Evolutionary conservation across 2,888 invertebrate genomes (phyloP).

Genomic region (Embidobia sp.): DNA sequence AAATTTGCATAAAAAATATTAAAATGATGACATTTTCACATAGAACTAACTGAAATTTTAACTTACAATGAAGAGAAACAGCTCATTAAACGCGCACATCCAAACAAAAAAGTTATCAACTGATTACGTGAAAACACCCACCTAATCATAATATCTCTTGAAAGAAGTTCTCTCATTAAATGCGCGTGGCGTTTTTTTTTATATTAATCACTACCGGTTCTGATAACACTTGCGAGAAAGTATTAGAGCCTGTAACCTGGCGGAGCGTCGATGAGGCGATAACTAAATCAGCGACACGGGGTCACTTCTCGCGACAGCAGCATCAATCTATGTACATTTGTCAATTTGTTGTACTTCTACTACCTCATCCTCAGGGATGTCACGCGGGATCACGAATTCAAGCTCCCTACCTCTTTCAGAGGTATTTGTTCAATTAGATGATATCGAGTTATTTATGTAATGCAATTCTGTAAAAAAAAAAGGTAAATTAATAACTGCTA

Average conservation of each 20-base stretch:
- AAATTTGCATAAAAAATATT: too few relatives aligned
- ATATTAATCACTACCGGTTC: conserved; percentile 67
- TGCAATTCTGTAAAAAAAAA: too few relatives aligned
- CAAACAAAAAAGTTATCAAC: not conserved
- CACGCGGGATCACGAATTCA: conserved; percentile 70
- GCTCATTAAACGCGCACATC: not conserved
- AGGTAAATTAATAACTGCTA: too few relatives aligned
- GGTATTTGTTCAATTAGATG: not conserved
- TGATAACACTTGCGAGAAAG: conserved; percentile 56
- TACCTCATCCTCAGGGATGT: conserved; percentile 75
- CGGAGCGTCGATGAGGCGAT: conserved; percentile 76
- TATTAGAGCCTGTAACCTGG: conserved; percentile 71
- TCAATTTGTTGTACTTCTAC: conserved; percentile 76
- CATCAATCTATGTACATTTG: conserved; percentile 73
- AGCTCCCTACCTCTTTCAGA: conserved; percentile 57
- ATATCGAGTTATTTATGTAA: conserved; percentile 3
- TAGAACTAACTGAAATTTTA: too few relatives aligned
- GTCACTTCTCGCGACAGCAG: conserved; percentile 72
- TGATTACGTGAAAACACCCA: conserved; percentile 68
- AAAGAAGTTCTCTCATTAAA: conserved; percentile 72
- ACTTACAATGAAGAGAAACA: too few relatives aligned
- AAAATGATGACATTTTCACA: too few relatives aligned
- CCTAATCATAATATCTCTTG: conserved; percentile 80
- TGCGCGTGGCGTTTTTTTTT: conserved; percentile 51
- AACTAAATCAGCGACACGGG: conserved; percentile 79